These are phyloP conservation scores for Struthidea cinerea DNA, from an alignment of 2,113 vertebrate species.

Conservation along the genomic window DNA sequence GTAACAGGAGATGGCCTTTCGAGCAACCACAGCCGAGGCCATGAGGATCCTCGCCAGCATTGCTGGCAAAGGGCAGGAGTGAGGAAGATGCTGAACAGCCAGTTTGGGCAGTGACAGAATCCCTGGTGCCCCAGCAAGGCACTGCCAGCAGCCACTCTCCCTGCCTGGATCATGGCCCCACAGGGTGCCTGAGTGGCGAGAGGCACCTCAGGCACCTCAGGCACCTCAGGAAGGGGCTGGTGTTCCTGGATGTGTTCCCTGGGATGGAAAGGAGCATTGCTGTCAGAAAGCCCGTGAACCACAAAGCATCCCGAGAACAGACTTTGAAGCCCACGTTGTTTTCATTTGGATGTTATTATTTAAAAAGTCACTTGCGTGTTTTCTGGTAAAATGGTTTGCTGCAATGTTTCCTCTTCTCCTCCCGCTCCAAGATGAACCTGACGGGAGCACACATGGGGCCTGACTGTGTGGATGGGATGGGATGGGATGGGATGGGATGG, in stretches of 20 bases:
- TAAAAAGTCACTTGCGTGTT: slow-evolving; percentile 2
- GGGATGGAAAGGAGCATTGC: neutral
- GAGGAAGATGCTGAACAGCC: neutral
- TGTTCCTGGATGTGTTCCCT: rapidly evolving
- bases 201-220: rapidly evolving
- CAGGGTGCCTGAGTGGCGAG: rapidly evolving
- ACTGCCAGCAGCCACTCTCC: neutral
- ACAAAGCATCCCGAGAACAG: neutral
- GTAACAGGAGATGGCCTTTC: neutral
- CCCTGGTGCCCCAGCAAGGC: neutral
- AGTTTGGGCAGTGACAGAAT: neutral
- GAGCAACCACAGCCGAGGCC: neutral
- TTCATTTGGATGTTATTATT: neutral
- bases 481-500: neutral
- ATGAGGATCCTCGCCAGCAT: rapidly evolving
- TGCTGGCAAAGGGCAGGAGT: neutral
- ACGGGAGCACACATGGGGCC: rapidly evolving
- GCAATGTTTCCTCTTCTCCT: neutral
- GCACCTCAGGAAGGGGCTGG: neutral
- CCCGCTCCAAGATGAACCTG: rapidly evolving
- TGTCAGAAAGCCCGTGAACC: neutral
- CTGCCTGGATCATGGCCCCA: rapidly evolving
- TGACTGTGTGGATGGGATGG: rapidly evolving
- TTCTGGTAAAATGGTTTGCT: slow-evolving; percentile 19
- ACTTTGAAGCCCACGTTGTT: slow-evolving; percentile 37